Percentiles rank a stretch among this genome's conserved stretches.
phyloP scores from a whole-genome alignment of 2,113 vertebrate genomes.

The Accipiter cooperii region DNA sequence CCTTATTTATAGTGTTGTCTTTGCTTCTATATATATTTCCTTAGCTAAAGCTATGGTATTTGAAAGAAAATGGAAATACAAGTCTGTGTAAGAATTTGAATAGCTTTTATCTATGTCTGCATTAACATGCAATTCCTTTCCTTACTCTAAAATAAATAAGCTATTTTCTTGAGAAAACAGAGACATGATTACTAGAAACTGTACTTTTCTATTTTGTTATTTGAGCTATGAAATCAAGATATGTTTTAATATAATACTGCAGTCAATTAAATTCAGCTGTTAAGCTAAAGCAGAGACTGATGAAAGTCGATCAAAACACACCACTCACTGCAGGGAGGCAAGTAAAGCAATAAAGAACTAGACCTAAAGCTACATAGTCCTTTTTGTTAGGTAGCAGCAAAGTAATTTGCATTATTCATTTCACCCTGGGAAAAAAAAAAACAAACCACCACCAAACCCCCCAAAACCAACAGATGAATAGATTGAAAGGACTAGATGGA shows the following conservation, averaged over 20 bases:
- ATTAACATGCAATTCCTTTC: neutral
- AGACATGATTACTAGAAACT: neutral
- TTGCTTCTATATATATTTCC: neutral
- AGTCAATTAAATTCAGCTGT: conserved; percentile 11
- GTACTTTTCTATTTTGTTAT: neutral
- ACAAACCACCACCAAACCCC: neutral
- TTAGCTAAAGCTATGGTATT: neutral
- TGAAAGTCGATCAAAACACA: conserved; percentile 7
- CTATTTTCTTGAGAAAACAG: neutral
- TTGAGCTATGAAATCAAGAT: conserved; percentile 1
- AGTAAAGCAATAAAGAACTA: neutral
- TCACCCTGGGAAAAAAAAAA: neutral
- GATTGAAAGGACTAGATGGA: neutral
- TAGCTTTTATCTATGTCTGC: neutral
- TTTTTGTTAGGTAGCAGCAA: neutral
- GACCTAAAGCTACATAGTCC: neutral
- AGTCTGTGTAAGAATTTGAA: neutral
- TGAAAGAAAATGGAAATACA: neutral
- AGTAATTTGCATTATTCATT: conserved; percentile 32
- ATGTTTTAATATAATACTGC: conserved; percentile 18
- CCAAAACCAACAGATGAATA: neutral
- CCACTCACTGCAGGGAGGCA: neutral
- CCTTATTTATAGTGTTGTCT: neutral
- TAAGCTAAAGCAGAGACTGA: neutral
- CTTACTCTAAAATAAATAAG: neutral